Percentiles rank a stretch among this genome's conserved stretches.
These are phyloP conservation scores for Notothenia rossii DNA, from an alignment of 2,113 vertebrate species.

Conservation along the genomic window DNA sequence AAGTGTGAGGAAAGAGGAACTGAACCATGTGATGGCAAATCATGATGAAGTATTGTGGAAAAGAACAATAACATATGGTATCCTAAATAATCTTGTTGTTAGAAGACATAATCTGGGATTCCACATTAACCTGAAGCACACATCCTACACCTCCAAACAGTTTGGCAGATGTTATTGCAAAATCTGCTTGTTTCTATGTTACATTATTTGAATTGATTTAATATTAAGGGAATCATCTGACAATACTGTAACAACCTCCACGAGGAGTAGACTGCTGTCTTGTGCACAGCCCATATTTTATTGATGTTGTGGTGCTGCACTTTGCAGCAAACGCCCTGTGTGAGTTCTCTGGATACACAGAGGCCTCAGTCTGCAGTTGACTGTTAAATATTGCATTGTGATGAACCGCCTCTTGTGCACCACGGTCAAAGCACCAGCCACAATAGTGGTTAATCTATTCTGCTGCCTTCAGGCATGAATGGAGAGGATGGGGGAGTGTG, in stretches of 20 bases:
- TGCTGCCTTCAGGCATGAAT: slow-evolving; percentile 46
- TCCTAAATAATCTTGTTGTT: not conserved
- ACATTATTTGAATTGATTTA: not conserved
- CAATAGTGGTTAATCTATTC: slow-evolving; percentile 51
- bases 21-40: slow-evolving; percentile 4
- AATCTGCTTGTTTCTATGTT: not conserved
- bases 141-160: too few relatives aligned
- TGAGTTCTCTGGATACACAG: slow-evolving; percentile 42
- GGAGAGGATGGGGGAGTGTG: slow-evolving; percentile 17
- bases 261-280: not conserved
- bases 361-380: slow-evolving; percentile 44
- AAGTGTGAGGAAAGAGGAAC: slow-evolving; percentile 3
- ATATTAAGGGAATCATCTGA: not conserved
- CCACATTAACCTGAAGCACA: not conserved
- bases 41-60: not conserved
- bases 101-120: not conserved
- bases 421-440: slow-evolving; percentile 27
- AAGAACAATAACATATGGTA: not conserved
- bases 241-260: not conserved
- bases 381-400: slow-evolving; percentile 66
- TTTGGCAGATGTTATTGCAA: not conserved
- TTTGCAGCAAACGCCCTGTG: slow-evolving; percentile 45
- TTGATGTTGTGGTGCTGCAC: slow-evolving; percentile 37
- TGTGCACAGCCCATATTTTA: slow-evolving; percentile 46
- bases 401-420: slow-evolving; percentile 41